Evolutionary conservation across 23 tunicate species (phyloP).

Genomic region (Oikopleura albicans): DNA sequence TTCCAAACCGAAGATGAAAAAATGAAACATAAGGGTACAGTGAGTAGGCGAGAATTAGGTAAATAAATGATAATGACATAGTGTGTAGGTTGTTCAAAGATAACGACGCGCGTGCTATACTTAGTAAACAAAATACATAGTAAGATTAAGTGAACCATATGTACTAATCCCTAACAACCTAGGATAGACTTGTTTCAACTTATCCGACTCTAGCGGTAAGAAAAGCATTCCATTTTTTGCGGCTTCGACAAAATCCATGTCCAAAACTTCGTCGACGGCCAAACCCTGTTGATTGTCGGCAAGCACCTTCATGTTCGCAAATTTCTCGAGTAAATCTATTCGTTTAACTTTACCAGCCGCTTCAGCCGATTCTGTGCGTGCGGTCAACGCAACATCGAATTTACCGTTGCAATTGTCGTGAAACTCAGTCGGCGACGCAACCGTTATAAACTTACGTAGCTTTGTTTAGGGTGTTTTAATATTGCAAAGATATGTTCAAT

Average conservation of each 20-base stretch:
- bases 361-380: not conserved
- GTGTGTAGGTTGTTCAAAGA: too few species aligned
- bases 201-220: not conserved
- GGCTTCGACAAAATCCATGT: not conserved
- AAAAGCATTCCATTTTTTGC: constrained; percentile 16
- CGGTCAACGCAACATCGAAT: constrained; percentile 11
- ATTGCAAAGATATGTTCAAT: too few species aligned
- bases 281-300: not conserved
- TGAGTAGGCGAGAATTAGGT: too few species aligned
- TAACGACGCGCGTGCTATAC: too few species aligned
- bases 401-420: not conserved
- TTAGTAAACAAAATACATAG: too few species aligned
- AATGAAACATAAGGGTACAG: too few species aligned
- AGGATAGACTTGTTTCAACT: not conserved
- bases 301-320: not conserved
- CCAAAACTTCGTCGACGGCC: not conserved
- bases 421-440: not conserved
- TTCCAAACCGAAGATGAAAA: too few species aligned
- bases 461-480: too few species aligned
- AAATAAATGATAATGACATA: too few species aligned
- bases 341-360: constrained; percentile 8
- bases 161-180: not conserved
- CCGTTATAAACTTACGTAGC: constrained; percentile 10
- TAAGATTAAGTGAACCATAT: too few species aligned
- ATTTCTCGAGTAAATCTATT: not conserved